Evolutionary conservation across 2,113 vertebrate genomes (phyloP), one percentile per base, ranked within the genome.

Genomic region (Puffinus mauretanicus): DNA sequence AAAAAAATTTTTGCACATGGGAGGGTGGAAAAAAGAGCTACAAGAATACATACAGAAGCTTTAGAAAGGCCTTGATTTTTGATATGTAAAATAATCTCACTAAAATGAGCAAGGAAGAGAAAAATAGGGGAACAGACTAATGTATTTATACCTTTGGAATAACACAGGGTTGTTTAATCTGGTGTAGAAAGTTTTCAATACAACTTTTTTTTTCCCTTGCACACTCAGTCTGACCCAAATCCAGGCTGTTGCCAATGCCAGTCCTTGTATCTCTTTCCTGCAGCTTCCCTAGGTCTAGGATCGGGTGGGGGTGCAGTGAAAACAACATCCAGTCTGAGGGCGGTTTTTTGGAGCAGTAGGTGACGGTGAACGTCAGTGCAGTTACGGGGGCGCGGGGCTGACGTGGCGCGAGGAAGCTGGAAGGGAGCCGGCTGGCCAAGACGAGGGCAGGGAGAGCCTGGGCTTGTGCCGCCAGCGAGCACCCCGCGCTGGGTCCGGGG

Each of bases 321-420:
- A 78, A 80, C 14, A 25, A 16, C 3, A 16, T 20, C n/a, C 44
- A 38, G 57, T 65, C 46, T 29, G 10, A 61, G 47, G 47, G 16
- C 62, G 9, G 15, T 21, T 83, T 54, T 86, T 54, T 44, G 4
- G 30, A 36, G 49, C 2, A 0, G 27, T 34, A 9, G 29, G 36
- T 72, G 52, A 57, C 49, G 0, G 0, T 18, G 29, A 52, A 11
- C 0, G 1, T 29, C 38, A 6, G 11, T 25, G 38, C 20, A 13
- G 55, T 20, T 40, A 29, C 0, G 0, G 8, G 14, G 36, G 16
- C 0, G 0, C 0, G 1, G 44, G 20, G 10, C 44, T 22, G 36
- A 20, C 1, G 0, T n/a, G 8, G 20, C 18, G 6, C 0, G 0
- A 14, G 18, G 24, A 77, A 25, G 16, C 64, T 58, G 36, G 20